These are phyloP conservation scores for Plemyria rubiginata DNA, from an alignment of 2,888 invertebrate genomes.

Conservation along the genomic window DNA sequence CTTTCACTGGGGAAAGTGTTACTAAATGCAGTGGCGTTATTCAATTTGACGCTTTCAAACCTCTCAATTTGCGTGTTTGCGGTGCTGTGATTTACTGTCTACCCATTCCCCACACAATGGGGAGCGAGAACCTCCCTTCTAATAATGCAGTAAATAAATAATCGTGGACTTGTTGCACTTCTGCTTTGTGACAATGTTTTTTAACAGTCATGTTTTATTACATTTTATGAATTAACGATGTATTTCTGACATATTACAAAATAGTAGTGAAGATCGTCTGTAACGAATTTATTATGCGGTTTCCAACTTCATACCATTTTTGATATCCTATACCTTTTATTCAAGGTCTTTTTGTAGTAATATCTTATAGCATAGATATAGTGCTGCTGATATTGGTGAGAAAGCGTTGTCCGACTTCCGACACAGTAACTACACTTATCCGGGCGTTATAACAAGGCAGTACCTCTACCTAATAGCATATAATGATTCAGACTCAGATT, in stretches of 20 bases:
- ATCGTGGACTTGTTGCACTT: not conserved
- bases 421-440: slow-evolving; percentile 41
- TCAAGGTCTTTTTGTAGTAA: too few relatives aligned
- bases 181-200: not conserved
- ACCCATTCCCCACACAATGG: slow-evolving; percentile 13
- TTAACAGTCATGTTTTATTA: not conserved
- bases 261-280: slow-evolving; percentile 5
- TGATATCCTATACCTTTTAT: not conserved
- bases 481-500: slow-evolving; percentile 55
- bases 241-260: slow-evolving; percentile 10
- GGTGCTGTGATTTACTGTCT: slow-evolving; percentile 44
- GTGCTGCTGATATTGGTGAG: slow-evolving; percentile 34
- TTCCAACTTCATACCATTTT: slow-evolving; percentile 13
- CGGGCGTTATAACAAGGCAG: slow-evolving; percentile 35
- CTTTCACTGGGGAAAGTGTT: slow-evolving; percentile 82
- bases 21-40: slow-evolving; percentile 69
- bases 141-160: slow-evolving; percentile 10
- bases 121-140: slow-evolving; percentile 4
- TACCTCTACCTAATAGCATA: slow-evolving; percentile 9
- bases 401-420: slow-evolving; percentile 39
- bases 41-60: slow-evolving; percentile 75
- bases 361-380: not conserved
- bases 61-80: slow-evolving; percentile 56
- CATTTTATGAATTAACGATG: slow-evolving; percentile 1
- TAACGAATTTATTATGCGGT: slow-evolving; percentile 13